Percentiles rank a stretch among this genome's conserved stretches.
Evolutionary conservation across 1,140 invertebrate genomes (phyloP).

Genomic region (Papilio xuthus): DNA sequence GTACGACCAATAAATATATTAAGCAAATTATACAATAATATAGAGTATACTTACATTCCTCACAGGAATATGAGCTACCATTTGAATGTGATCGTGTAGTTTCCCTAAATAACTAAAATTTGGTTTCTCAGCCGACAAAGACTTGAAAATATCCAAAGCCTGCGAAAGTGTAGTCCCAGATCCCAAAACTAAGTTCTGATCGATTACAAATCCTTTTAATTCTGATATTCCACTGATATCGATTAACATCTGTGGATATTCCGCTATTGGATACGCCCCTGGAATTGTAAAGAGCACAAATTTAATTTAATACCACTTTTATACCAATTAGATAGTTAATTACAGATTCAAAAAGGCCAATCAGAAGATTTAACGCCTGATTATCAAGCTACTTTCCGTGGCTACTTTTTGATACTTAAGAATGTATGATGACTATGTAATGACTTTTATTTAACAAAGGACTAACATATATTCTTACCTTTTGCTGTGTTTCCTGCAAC

Average conservation of each 20-base stretch:
- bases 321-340: too few species aligned
- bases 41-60: constrained; percentile 83
- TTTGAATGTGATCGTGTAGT: constrained; percentile 81
- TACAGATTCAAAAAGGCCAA: too few species aligned
- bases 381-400: too few species aligned
- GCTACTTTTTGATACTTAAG: too few species aligned
- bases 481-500: constrained; percentile 83
- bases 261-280: constrained; percentile 59
- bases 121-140: constrained; percentile 63
- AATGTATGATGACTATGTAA: too few species aligned
- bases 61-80: constrained; percentile 87
- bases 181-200: constrained; percentile 74
- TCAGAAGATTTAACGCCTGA: not conserved
- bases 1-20: too few species aligned
- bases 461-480: constrained; percentile 46
- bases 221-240: constrained; percentile 86
- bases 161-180: constrained; percentile 83
- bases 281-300: not conserved
- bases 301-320: not conserved
- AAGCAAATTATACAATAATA: too few species aligned
- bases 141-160: constrained; percentile 83
- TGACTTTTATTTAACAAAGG: too few species aligned
- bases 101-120: constrained; percentile 72
- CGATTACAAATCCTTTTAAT: constrained; percentile 81
- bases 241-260: constrained; percentile 82